A percentile compares a stretch with the other conserved stretches of the same genome.
phyloP scores from a whole-genome alignment of 2,113 vertebrate species.

The Oreocharis arfaki region DNA sequence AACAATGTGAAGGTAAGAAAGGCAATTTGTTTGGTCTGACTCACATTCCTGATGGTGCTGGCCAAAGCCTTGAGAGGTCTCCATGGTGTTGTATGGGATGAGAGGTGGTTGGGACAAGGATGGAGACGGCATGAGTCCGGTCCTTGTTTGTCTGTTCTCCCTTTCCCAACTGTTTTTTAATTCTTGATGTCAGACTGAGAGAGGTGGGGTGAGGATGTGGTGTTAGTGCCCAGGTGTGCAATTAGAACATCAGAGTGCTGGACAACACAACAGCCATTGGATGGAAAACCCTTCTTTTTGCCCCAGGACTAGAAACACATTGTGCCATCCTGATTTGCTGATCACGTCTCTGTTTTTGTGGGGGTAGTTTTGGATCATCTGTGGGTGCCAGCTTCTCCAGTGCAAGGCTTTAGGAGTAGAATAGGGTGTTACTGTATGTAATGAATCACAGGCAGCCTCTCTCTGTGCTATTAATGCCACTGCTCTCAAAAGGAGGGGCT shows the following conservation, averaged over 20 bases:
- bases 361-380: neutral
- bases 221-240: neutral
- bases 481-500: neutral
- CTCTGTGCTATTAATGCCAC: neutral
- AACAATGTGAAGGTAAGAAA: neutral
- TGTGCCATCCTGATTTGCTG: neutral
- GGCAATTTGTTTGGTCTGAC: neutral
- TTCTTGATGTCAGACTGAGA: neutral
- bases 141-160: neutral
- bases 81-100: neutral
- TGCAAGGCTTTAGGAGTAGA: neutral
- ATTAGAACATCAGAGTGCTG: neutral
- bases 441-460: neutral
- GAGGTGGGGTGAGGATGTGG: no score
- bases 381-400: neutral
- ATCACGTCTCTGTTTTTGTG: neutral
- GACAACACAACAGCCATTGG: neutral
- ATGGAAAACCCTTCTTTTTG: neutral
- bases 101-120: neutral
- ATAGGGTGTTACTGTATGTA: neutral
- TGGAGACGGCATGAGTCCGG: rapidly evolving
- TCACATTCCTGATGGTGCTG: neutral
- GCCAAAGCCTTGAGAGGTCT: neutral
- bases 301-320: neutral
- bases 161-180: neutral